Conservation (phyloP, 2,797 vertebrate genomes). For the Peromyscus melanophrys region DNA sequence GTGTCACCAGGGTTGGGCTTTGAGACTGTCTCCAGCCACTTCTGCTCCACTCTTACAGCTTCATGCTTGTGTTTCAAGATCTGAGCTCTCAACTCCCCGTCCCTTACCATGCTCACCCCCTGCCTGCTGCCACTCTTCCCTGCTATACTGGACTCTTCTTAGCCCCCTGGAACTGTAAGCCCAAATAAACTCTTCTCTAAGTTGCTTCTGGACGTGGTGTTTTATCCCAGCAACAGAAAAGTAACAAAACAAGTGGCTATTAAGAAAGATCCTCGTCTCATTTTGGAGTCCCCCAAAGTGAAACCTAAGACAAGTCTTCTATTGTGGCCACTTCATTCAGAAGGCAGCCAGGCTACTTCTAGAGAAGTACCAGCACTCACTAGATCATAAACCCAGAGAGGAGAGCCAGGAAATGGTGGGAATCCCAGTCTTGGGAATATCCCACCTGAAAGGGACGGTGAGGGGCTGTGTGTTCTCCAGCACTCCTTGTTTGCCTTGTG, state of each 20-base stretch:
- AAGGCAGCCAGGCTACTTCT: background rate
- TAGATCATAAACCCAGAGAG: background rate
- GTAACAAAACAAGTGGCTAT: background rate
- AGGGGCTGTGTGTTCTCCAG: background rate
- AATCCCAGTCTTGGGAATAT: background rate
- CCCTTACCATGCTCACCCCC: background rate
- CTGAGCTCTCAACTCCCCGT: background rate
- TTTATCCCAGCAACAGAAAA: background rate
- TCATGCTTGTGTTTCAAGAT: background rate
- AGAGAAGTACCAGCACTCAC: background rate
- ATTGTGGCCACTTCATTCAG: background rate
- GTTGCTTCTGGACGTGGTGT: background rate
- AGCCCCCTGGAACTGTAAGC: no score
- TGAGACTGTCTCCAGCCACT: background rate
- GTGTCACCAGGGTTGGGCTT: background rate
- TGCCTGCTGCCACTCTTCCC: background rate
- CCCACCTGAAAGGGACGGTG: background rate
- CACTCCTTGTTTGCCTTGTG: background rate
- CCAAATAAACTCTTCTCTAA: background rate
- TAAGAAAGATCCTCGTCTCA: background rate
- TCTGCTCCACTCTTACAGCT: no score
- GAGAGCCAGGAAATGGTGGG: background rate
- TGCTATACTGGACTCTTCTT: background rate
- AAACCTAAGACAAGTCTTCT: background rate
- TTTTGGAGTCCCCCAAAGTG: background rate